Evolutionary conservation across 2,888 invertebrate species (phyloP), one percentile per base, ranked within the genome.

Genomic region (Timema cristinae): DNA sequence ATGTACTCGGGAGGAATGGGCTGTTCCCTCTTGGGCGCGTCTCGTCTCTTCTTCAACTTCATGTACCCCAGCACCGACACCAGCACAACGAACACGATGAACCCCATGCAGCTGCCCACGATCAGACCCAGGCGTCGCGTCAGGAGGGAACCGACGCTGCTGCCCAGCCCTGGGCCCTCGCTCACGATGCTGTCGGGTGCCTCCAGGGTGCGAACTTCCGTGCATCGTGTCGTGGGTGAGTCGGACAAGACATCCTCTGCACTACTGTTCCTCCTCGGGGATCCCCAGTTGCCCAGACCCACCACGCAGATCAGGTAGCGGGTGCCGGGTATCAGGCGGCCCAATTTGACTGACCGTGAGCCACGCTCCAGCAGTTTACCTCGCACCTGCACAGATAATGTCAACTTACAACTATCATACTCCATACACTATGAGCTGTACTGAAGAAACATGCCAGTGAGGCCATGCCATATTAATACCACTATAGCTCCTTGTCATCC

Each of bases 241-340:
- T 93, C 91, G 75, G 88, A 84, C 76, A 90, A 83, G 50, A 69
- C 72, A 13, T 61, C 50, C 48, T 68, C 68, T 10, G 67, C 67
- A 15, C 50, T 51, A 63, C 71, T 68, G 85, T 81, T 76, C 11
- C 76, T 81, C 67, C 81, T 80, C 74, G 81, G 76, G 79, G 86
- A 82, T 79, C 86, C 81, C 88, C 91, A 90, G 83, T 90, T 92
- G 73, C 93, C 93, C 74, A 93, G 84, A n/a, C 94, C 95, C 78
- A 94, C 85, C 70, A 96, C 93, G 82, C 95, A 96, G 78, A 96
- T 91, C 74, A 90, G 86, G 83, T 95, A 96, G 76, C 90, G 88
- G 5, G 92, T 91, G 78, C 91, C 93, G 5, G 95, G 90, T 74
- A 87, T 87, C 76, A 96, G 85, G 79, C 90, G 90, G 71, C 88